Base-by-base conservation (phyloP, 2,113 vertebrate species). In the Sakesphorus luctuosus region DNA sequence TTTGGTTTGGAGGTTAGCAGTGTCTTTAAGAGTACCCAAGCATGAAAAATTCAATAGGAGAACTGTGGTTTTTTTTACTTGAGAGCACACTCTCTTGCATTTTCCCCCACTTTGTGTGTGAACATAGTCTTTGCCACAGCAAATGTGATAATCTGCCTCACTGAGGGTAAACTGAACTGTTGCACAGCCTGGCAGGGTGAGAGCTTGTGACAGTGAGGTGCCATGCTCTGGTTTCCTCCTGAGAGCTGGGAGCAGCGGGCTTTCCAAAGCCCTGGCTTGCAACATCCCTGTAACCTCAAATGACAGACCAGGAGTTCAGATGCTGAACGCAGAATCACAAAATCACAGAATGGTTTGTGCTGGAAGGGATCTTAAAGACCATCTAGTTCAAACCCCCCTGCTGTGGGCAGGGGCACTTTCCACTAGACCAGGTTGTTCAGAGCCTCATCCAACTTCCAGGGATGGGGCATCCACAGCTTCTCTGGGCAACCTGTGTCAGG, bases 51-150 rank as follows among this genome's bases (percentile, higher is more conserved):
- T 18, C 62, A 13, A 18, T 6, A 46, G 61, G 26, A 67, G 35
- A 31, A 28, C 15, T 8, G 18, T 24, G 18, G 35, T 33, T 36
- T 16, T 50, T 71, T 58, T 46, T 24, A 50, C n/a, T 38, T 61
- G 71, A 9, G 67, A 53, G 8, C 25, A 55, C 0, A 1, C 2
- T 2, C 19, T 65, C n/a, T 21, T 29, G 13, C 55, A 4, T 13
- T 46, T 75, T 19, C 58, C 44, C 74, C 59, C 46, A 15, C 40
- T 81, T 66, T 25, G 46, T 15, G 5, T 9, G 8, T 56, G 46
- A 19, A 9, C 18, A 35, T 21, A 50, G 40, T 9, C 31, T 66
- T 53, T 81, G 23, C 44, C 14, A 31, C 8, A 43, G 40, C 31
- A 47, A 21, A 55, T 16, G 58, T 33, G 43, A 58, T 20, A 36